phyloP scores from a whole-genome alignment of 2,113 vertebrate species.

The Carettochelys insculpta region DNA sequence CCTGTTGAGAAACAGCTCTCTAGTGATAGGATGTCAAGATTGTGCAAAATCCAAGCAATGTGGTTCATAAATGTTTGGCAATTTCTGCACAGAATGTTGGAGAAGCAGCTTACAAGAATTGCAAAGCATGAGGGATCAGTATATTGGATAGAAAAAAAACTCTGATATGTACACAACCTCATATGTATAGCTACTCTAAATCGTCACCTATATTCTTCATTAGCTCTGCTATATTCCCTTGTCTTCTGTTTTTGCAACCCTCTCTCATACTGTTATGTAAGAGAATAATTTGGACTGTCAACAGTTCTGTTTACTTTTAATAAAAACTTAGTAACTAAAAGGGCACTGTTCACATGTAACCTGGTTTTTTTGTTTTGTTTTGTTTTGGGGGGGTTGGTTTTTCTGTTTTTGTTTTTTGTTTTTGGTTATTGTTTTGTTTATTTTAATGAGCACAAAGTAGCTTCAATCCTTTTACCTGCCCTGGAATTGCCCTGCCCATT shows the following conservation, averaged over 20 bases:
- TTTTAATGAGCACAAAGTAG: fast-evolving
- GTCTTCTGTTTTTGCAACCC: not conserved
- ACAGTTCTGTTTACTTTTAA: not conserved
- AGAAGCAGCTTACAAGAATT: not conserved
- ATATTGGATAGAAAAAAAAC: not conserved
- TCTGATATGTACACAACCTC: not conserved
- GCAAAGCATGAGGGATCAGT: fast-evolving
- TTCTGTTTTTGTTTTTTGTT: too few species aligned
- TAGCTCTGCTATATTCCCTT: not conserved
- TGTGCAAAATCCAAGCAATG: not conserved
- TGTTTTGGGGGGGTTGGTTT: too few species aligned
- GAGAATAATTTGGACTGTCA: not conserved
- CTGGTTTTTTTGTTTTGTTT: too few species aligned
- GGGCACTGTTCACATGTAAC: not conserved
- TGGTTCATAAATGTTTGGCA: fast-evolving
- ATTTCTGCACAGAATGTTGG: not conserved
- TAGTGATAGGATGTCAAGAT: not conserved
- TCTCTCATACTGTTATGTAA: not conserved
- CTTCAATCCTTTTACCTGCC: not conserved
- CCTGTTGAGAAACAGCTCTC: not conserved
- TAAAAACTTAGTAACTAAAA: not conserved
- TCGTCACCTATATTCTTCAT: constrained; percentile 11
- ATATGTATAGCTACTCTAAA: constrained; percentile 7
- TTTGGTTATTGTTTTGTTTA: too few species aligned
- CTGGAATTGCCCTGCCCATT: not conserved